Evolutionary conservation across 92 coral and sea anemone species (phyloP).

Genomic region (Umimayanthus kanabou): DNA sequence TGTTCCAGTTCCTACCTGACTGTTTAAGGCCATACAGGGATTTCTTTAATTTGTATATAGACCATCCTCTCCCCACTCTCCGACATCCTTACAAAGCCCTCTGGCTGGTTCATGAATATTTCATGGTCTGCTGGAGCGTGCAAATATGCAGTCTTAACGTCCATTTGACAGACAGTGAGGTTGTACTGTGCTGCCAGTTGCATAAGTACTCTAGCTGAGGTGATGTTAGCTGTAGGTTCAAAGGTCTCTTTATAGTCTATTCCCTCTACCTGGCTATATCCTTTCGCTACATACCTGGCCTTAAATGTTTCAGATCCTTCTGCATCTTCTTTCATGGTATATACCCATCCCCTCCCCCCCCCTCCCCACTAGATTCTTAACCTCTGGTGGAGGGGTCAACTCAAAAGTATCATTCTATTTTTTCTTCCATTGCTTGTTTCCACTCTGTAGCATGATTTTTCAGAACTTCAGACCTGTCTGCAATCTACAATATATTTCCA

Average conservation of each 20-base stretch:
- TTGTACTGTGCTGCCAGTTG: constrained; percentile 37
- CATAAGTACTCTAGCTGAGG: constrained; percentile 32
- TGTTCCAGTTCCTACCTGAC: constrained; percentile 51
- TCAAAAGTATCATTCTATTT: no score
- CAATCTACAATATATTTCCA: no score
- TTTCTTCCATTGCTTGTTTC: no score
- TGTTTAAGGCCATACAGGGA: constrained; percentile 47
- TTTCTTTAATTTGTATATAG: constrained; percentile 46
- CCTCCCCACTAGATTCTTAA: no score
- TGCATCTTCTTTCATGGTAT: constrained; percentile 21
- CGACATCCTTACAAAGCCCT: constrained; percentile 38
- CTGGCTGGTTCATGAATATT: constrained; percentile 45
- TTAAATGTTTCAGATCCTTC: constrained; percentile 10
- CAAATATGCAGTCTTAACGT: constrained; percentile 12
- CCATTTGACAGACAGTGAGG: no score
- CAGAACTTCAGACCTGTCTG: no score
- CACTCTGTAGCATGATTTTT: no score
- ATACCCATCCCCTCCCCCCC: constrained; percentile 45
- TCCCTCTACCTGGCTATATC: constrained; percentile 39
- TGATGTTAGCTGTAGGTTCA: constrained; percentile 48
- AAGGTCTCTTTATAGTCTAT: constrained; percentile 45
- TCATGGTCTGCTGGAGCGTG: constrained; percentile 40
- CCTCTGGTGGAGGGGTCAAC: no score
- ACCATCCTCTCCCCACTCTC: constrained; percentile 39
- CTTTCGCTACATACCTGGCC: constrained; percentile 48